Conservation (phyloP, 2,888 invertebrate species). For the Alsophila aescularia region DNA sequence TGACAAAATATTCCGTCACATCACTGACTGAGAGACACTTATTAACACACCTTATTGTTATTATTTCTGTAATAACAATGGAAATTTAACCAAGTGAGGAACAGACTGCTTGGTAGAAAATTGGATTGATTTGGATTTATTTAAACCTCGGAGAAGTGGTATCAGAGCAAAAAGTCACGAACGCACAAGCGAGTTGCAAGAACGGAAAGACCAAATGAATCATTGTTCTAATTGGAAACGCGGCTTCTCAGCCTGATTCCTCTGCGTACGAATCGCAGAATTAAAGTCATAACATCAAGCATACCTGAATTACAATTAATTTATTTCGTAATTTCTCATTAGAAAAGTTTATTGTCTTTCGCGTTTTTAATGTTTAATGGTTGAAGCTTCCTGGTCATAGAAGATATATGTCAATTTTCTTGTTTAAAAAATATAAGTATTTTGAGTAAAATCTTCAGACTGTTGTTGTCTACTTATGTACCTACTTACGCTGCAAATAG, state of each 20-base stretch:
- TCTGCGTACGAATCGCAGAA: conserved; percentile 37
- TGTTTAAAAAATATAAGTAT: background rate
- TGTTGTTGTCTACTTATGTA: too few relatives aligned
- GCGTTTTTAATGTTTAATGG: conserved; percentile 2
- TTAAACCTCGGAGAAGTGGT: conserved; percentile 24
- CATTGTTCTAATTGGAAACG: conserved; percentile 43
- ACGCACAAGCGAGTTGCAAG: conserved; percentile 55
- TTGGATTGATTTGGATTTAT: conserved; percentile 23
- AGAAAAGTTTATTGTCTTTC: conserved; percentile 8
- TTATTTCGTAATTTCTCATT: conserved; percentile 38
- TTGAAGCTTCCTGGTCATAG: conserved; percentile 6
- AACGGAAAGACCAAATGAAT: conserved; percentile 53
- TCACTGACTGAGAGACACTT: too few relatives aligned
- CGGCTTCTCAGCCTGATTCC: conserved; percentile 60
- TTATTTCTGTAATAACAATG: background rate
- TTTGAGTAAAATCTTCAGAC: too few relatives aligned
- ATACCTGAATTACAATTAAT: conserved; percentile 46
- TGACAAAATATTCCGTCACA: background rate
- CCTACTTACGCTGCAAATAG: too few relatives aligned
- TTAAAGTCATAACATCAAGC: conserved; percentile 21
- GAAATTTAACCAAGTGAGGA: background rate
- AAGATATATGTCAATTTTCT: background rate
- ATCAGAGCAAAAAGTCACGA: conserved; percentile 79
- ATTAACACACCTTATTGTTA: too few relatives aligned
- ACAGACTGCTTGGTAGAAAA: conserved; percentile 3